Evolutionary conservation across 2,888 invertebrate genomes (phyloP).

Genomic region (Ariolimax columbianus): DNA sequence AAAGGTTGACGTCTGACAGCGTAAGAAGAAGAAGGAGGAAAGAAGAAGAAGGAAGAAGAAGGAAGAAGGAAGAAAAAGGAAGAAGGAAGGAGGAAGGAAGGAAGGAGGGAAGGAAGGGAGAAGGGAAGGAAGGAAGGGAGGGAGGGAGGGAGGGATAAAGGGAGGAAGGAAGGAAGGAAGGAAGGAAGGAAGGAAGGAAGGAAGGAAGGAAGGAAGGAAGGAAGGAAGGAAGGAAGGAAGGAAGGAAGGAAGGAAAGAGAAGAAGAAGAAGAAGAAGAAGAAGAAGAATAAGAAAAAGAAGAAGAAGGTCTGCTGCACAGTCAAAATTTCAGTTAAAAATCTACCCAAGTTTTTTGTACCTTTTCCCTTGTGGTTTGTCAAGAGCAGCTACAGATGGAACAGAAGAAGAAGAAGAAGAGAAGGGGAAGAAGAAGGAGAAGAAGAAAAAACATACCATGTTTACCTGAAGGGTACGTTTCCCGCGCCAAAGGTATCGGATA

Average conservation of each 20-base stretch:
- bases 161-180: background rate
- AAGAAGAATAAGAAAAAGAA: no score
- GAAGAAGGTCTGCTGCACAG: background rate
- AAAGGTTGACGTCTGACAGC: no score
- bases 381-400: background rate
- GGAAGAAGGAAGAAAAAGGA: background rate
- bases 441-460: no score
- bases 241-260: background rate
- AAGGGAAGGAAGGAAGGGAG: background rate
- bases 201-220: no score
- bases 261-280: conserved; percentile 2
- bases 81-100: background rate
- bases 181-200: background rate
- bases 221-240: background rate
- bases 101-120: background rate
- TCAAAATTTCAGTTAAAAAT: background rate
- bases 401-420: background rate
- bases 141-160: background rate
- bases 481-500: no score
- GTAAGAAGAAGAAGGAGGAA: no score
- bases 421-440: background rate
- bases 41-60: background rate
- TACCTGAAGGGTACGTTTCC: no score
- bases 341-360: no score
- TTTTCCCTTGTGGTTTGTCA: no score